Evolutionary conservation across 1,140 invertebrate species (phyloP).

Genomic region (Anoplolepis gracilipes): DNA sequence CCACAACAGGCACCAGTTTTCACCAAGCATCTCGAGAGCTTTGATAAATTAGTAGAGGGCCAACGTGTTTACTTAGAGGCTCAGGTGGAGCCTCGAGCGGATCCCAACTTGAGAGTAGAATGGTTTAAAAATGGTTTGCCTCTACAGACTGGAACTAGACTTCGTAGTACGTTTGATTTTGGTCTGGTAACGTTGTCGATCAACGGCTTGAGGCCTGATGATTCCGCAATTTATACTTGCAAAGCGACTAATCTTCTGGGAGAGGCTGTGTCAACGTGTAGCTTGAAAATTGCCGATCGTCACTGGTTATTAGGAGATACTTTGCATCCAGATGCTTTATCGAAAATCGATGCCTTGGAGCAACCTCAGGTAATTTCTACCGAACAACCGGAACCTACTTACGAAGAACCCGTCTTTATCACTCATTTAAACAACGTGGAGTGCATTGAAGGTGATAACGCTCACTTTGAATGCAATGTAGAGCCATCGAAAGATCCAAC

Average conservation of each 20-base stretch:
- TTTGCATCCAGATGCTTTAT: slow-evolving; percentile 95
- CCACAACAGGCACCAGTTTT: slow-evolving; percentile 96
- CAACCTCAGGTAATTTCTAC: slow-evolving; percentile 88
- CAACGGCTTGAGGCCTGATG: slow-evolving; percentile 93
- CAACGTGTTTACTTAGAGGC: slow-evolving; percentile 97
- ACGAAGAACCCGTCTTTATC: slow-evolving; percentile 95
- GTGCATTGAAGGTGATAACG: slow-evolving; percentile 95
- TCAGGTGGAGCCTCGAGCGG: slow-evolving; percentile 97
- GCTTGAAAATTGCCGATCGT: slow-evolving; percentile 94
- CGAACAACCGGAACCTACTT: slow-evolving; percentile 91
- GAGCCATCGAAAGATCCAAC: slow-evolving; percentile 98
- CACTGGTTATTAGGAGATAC: slow-evolving; percentile 95
- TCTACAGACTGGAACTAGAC: slow-evolving; percentile 92
- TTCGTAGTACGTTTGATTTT: slow-evolving; percentile 97
- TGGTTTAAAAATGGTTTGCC: slow-evolving; percentile 98
- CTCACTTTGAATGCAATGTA: slow-evolving; percentile 97
- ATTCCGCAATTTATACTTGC: slow-evolving; percentile 97
- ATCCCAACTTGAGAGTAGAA: slow-evolving; percentile 96
- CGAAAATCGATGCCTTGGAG: slow-evolving; percentile 95
- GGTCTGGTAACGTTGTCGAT: slow-evolving; percentile 97
- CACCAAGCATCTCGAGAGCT: slow-evolving; percentile 95
- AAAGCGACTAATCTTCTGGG: slow-evolving; percentile 96
- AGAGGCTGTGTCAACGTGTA: slow-evolving; percentile 96
- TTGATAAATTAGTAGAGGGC: slow-evolving; percentile 94
- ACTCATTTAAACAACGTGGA: slow-evolving; percentile 96